Conservation (phyloP, 2,113 vertebrate genomes). For the Rhagologus leucostigma region DNA sequence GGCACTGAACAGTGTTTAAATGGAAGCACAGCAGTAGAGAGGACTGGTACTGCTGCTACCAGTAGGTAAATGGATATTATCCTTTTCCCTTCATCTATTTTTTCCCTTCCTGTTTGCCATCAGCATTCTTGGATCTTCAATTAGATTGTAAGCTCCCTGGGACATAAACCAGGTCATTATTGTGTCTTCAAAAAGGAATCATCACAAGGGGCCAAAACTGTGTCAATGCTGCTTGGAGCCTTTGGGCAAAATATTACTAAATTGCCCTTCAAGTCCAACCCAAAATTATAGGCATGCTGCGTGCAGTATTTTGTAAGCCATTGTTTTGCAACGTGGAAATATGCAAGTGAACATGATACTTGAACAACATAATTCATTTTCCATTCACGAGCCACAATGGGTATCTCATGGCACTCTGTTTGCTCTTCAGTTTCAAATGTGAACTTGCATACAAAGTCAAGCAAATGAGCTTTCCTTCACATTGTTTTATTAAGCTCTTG, state of each 20-base stretch:
- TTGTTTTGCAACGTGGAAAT: conserved; percentile 67
- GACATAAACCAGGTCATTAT: conserved; percentile 51
- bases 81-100: not conserved
- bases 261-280: conserved; percentile 51
- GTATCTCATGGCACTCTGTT: conserved; percentile 57
- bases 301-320: conserved; percentile 63
- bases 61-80: not conserved
- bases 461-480: conserved; percentile 20
- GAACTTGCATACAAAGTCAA: conserved; percentile 51
- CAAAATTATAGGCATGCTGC: conserved; percentile 58
- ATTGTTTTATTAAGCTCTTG: conserved; percentile 41
- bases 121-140: conserved; percentile 17
- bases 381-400: conserved; percentile 66
- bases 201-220: conserved; percentile 7
- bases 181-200: conserved; percentile 47
- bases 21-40: not conserved
- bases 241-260: conserved; percentile 59
- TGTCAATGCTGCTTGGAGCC: conserved; percentile 35
- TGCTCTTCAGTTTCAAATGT: conserved; percentile 46
- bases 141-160: conserved; percentile 11
- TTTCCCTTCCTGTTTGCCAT: not conserved
- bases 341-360: conserved; percentile 65
- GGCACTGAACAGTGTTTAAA: not conserved
- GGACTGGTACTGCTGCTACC: not conserved
- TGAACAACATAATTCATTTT: conserved; percentile 65